These are phyloP conservation scores for Pteronura brasiliensis DNA, from an alignment of 2,113 vertebrate genomes.

Conservation along the genomic window DNA sequence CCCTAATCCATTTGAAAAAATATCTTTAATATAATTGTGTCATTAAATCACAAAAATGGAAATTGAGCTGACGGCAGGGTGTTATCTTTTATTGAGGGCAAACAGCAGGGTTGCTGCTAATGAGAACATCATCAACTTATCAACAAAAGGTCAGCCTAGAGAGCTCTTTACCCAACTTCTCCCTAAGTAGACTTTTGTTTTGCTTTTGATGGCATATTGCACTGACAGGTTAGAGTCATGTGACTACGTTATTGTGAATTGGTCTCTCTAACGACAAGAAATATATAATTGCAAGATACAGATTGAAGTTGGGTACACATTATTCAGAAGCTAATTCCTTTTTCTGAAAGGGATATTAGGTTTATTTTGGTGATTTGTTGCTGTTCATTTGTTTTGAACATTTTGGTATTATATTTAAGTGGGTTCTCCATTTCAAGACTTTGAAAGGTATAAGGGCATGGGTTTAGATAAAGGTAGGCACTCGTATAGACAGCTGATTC, in stretches of 20 bases:
- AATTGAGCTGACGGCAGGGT: slow-evolving; percentile 81
- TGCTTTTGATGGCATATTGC: background rate
- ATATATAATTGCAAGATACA: slow-evolving; percentile 32
- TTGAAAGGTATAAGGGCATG: background rate
- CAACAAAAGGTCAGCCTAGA: slow-evolving; percentile 84
- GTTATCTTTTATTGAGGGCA: slow-evolving; percentile 86
- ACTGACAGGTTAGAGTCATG: slow-evolving; percentile 12
- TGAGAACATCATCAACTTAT: slow-evolving; percentile 84
- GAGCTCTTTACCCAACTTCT: slow-evolving; percentile 71
- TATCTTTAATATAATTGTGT: slow-evolving; percentile 78
- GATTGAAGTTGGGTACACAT: background rate
- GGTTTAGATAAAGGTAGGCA: background rate
- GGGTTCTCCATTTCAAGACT: background rate
- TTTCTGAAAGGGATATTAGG: background rate
- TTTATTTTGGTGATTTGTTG: background rate
- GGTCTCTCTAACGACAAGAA: slow-evolving; percentile 42
- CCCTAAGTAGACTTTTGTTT: slow-evolving; percentile 25
- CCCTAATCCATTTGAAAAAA: slow-evolving; percentile 77
- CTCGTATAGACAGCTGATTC: background rate
- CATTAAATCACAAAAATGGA: slow-evolving; percentile 81
- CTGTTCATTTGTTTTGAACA: background rate
- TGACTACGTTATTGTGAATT: slow-evolving; percentile 54
- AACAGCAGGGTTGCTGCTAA: slow-evolving; percentile 85
- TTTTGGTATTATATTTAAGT: background rate
- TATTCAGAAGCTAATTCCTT: background rate